Conservation (phyloP, 2,888 invertebrate genomes). For the Ischnus inquisitorius region DNA sequence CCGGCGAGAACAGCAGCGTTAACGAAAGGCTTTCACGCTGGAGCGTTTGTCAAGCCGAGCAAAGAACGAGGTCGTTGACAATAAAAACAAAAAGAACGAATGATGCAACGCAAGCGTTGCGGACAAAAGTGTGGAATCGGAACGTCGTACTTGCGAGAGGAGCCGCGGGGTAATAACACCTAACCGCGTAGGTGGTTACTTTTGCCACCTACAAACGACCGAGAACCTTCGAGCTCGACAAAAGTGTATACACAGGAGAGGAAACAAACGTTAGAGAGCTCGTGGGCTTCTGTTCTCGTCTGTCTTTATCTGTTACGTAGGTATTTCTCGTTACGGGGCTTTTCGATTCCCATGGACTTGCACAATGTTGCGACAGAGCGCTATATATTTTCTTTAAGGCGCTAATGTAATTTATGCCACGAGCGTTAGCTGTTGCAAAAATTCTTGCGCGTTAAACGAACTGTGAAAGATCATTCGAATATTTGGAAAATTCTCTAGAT, state of each 20-base stretch:
- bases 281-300: slow-evolving; percentile 36
- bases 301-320: slow-evolving; percentile 18
- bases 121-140: not conserved
- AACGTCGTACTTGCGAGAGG: not conserved
- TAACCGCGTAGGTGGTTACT: slow-evolving; percentile 61
- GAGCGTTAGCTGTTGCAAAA: not conserved
- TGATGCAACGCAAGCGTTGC: not conserved
- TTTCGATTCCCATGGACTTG: slow-evolving; percentile 26
- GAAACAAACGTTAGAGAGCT: slow-evolving; percentile 9
- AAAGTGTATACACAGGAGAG: not conserved
- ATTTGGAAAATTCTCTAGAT: no score
- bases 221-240: slow-evolving; percentile 45
- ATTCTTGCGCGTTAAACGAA: not conserved
- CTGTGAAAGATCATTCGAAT: no score
- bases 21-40: not conserved
- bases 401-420: not conserved
- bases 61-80: no score
- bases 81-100: no score
- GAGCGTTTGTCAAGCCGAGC: not conserved
- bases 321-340: not conserved
- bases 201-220: slow-evolving; percentile 60
- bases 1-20: not conserved
- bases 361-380: slow-evolving; percentile 12
- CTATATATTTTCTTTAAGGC: not conserved
- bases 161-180: slow-evolving; percentile 59